These are phyloP conservation scores for Sesamia nonagrioides DNA, from an alignment of 1,140 invertebrate genomes.

Conservation along the genomic window DNA sequence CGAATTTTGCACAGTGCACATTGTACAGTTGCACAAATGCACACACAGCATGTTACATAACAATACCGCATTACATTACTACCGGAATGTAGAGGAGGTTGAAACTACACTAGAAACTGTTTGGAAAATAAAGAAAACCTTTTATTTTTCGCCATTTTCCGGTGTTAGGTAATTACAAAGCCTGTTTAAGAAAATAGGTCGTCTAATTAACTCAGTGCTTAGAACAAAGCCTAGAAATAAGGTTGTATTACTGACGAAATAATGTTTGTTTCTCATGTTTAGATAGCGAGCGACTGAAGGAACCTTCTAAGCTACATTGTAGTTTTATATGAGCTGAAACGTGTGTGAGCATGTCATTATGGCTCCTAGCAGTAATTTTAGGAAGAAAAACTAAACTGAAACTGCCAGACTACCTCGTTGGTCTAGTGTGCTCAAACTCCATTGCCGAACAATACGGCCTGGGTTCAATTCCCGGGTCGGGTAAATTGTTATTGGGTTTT, in stretches of 20 bases:
- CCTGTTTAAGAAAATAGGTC: slow-evolving; percentile 7
- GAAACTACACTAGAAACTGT: neutral
- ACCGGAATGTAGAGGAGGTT: neutral
- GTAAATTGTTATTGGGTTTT: too few relatives aligned
- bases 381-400: too few relatives aligned
- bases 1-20: neutral
- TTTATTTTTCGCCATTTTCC: neutral
- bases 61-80: neutral
- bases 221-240: neutral
- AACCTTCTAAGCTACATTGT: neutral
- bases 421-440: too few relatives aligned
- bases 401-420: too few relatives aligned
- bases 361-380: neutral
- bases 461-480: too few relatives aligned
- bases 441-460: too few relatives aligned
- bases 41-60: neutral
- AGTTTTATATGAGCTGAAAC: neutral
- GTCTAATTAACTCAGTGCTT: neutral
- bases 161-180: neutral
- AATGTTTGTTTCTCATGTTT: neutral
- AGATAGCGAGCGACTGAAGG: neutral
- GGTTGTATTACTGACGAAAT: too few relatives aligned
- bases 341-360: slow-evolving; percentile 18
- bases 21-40: neutral
- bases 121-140: neutral